Conservation (phyloP, 2,888 invertebrate genomes). For the Drosophila prostipennis region DNA sequence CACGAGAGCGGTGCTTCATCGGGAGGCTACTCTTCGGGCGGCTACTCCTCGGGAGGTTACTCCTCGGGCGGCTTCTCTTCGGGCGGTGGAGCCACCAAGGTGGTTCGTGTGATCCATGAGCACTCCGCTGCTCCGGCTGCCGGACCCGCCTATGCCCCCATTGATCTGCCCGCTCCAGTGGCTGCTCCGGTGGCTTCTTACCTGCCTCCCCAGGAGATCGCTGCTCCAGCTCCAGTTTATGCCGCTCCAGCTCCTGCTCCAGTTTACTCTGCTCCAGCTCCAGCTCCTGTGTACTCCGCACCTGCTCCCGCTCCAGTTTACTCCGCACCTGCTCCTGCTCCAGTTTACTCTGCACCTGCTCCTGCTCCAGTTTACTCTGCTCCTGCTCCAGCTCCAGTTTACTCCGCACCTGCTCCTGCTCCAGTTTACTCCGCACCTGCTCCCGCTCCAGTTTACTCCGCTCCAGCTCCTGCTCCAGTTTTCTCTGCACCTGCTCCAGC, state of each 20-base stretch:
- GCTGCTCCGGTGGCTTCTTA: slow-evolving; percentile 30
- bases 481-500: slow-evolving; percentile 24
- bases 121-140: slow-evolving; percentile 43
- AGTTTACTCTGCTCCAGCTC: slow-evolving; percentile 19
- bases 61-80: slow-evolving; percentile 12
- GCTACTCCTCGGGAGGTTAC: slow-evolving; percentile 9
- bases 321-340: slow-evolving; percentile 27
- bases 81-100: slow-evolving; percentile 53
- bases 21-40: slow-evolving; percentile 23
- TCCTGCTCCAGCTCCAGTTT: slow-evolving; percentile 33
- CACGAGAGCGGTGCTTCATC: slow-evolving; percentile 57
- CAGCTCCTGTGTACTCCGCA: slow-evolving; percentile 36
- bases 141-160: slow-evolving; percentile 28
- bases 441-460: slow-evolving; percentile 10
- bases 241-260: slow-evolving; percentile 24
- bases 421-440: slow-evolving; percentile 46
- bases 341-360: slow-evolving; percentile 23
- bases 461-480: slow-evolving; percentile 22
- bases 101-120: slow-evolving; percentile 79
- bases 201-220: slow-evolving; percentile 37
- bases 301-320: slow-evolving; percentile 31
- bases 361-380: slow-evolving; percentile 40
- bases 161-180: slow-evolving; percentile 28
- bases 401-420: slow-evolving; percentile 32
- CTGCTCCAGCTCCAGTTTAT: slow-evolving; percentile 1